A percentile compares a stretch with the other conserved stretches of the same genome.
These are phyloP conservation scores for Saccostrea echinata DNA, from an alignment of 1,140 invertebrate genomes.

Conservation along the genomic window DNA sequence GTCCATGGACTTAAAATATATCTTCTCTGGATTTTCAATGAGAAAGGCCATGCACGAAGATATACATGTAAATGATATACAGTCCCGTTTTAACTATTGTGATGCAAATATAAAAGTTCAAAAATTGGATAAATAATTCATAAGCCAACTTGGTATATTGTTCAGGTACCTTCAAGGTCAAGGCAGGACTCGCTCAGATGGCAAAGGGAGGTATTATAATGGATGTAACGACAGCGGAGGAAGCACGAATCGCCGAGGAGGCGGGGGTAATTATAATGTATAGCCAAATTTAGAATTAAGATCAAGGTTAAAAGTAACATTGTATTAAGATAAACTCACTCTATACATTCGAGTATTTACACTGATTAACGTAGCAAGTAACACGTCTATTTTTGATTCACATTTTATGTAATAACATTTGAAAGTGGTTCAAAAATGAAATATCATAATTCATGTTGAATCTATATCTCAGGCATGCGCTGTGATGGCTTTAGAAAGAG, in stretches of 20 bases:
- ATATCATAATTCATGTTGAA: too few species aligned
- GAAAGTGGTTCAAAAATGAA: too few species aligned
- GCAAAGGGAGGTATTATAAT: slow-evolving; percentile 77
- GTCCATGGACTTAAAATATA: too few species aligned
- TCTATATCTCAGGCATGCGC: slow-evolving; percentile 71
- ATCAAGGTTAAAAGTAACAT: neutral
- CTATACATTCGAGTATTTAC: neutral
- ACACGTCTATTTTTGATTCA: neutral
- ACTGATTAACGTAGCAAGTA: neutral
- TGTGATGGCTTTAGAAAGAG: slow-evolving; percentile 76
- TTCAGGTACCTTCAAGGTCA: slow-evolving; percentile 76
- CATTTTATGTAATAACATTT: neutral
- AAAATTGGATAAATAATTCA: too few species aligned
- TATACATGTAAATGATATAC: too few species aligned
- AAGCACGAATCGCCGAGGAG: slow-evolving; percentile 76
- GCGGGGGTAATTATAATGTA: slow-evolving; percentile 73
- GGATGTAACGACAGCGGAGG: slow-evolving; percentile 74
- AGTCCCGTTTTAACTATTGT: too few species aligned
- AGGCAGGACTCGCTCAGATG: slow-evolving; percentile 76
- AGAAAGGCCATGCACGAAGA: too few species aligned
- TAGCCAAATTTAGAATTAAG: too few species aligned
- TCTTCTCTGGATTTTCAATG: too few species aligned
- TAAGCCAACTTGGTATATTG: neutral
- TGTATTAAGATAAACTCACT: neutral
- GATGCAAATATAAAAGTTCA: too few species aligned